Base-by-base conservation (phyloP, 2,113 vertebrate genomes). In the Colinus virginianus region DNA sequence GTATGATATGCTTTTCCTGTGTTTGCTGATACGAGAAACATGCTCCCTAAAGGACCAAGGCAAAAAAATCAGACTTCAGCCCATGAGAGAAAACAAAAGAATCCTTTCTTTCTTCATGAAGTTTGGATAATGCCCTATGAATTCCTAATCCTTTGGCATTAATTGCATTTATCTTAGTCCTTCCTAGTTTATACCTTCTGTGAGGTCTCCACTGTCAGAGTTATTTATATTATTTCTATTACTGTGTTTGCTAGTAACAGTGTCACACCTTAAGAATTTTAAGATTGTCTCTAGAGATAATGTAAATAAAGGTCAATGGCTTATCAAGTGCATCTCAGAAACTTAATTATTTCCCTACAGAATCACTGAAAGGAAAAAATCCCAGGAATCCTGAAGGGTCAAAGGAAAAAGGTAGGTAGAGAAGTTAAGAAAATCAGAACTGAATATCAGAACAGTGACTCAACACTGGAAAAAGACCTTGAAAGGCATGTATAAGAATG, bases 361-460 rank as follows among this genome's bases (percentile, higher is more conserved):
- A 97, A 71, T 49, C 85, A 55, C 76, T n/a, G 30, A 97, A 97
- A 96, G 97, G 94, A 95, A 97, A 97, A 94, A 81, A 88, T 61
- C 87, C 45, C 32, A 97, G 95, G 84, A 96, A 90, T 75, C 89
- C 94, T 80, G 92, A 91, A 19, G 51, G 7, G 26, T 61, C 43
- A 68, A 97, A 95, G 67, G 96, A 97, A 70, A 97, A 97, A 96
- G 97, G 97, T 97, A 96, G 90, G 46, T 58, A 30, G 63, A 83
- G 21, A 43, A 75, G 14, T 46, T 58, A 66, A 67, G 21, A 88
- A 80, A 66, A 59, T 28, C 61, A 79, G 38, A 92, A 21, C 48
- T 63, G 55, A 80, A 26, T 68, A 71, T 70, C 30, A 84, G 19
- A 90, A 87, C 17, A 30, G 5, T 3, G 75, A 28, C 53, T 66